A percentile compares a stretch with the other conserved stretches of the same genome.
These are phyloP conservation scores for Quadroppia sp. DNA, from an alignment of 2,888 invertebrate species.

Conservation along the genomic window DNA sequence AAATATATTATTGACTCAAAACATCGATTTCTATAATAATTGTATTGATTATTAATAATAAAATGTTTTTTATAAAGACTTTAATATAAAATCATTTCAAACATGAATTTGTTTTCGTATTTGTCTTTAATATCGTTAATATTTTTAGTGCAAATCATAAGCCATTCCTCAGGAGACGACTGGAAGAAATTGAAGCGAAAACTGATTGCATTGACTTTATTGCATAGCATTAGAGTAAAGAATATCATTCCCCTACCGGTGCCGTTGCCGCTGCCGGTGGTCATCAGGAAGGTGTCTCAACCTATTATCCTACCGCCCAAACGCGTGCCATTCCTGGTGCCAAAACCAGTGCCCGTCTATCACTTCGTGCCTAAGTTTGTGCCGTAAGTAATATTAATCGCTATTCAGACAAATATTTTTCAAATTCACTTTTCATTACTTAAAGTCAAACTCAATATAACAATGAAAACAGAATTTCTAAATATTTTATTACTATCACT, in stretches of 20 bases:
- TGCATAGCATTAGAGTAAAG: background rate
- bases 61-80: background rate
- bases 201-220: background rate
- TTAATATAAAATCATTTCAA: background rate
- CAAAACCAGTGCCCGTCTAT: conserved; percentile 20
- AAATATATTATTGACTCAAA: background rate
- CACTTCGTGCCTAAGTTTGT: conserved; percentile 14
- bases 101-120: background rate
- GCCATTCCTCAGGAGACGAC: background rate
- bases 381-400: conserved; percentile 1
- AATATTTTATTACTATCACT: background rate
- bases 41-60: background rate
- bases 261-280: background rate
- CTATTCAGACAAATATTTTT: background rate
- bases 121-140: background rate
- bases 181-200: conserved; percentile 29
- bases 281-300: background rate
- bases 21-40: background rate
- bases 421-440: background rate
- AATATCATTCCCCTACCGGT: background rate
- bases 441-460: background rate
- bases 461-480: background rate
- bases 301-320: conserved; percentile 1
- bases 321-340: background rate
- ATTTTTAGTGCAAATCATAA: background rate